Evolutionary conservation across 2,888 invertebrate genomes (phyloP), one percentile per base, ranked within the genome.

Genomic region (Hoplodrina blanda): DNA sequence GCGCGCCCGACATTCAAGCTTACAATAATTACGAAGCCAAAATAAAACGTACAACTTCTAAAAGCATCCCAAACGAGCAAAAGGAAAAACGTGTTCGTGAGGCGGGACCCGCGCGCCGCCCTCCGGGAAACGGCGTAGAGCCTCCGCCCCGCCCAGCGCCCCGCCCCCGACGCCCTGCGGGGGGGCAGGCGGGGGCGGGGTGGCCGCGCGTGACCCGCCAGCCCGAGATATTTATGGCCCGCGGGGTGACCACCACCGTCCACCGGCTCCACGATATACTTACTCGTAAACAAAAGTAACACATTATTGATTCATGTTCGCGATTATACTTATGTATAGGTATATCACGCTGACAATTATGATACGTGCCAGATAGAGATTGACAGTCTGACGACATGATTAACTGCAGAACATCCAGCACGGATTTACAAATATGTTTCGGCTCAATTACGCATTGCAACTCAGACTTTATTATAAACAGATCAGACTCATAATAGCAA

Each of bases 41-140:
- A 84, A 84, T 81, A 82, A 84, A 82, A 82, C 64, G 46, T 56
- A 62, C 52, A 53, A 76, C 66, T 64, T 70, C 76, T 83, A 81
- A 77, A 77, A 81, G 81, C 70, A 73, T 73, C 71, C 60, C 60
- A 73, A 70, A 63, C 73, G 70, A 77, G 71, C 69, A 76, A 81
- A 83, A 81, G 78, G 81, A 77, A 82, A 78, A 83, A 74, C 76
- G 62, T 63, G 65, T 62, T 50, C 30, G 56, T n/a, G 76, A 64
- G 76, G 78, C 73, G 76, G 76, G 65, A 56, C 64, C 71, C n/a
- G n/a, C 19, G 10, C 53, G 52, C 74, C 68, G 44, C 59, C 68
- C 68, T 62, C 33, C 57, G 64, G 70, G 71, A 74, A 54, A 63
- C 20, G 17, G 10, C 30, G 56, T 54, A 57, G 54, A 70, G 55